A percentile compares a stretch with the other conserved stretches of the same genome.
Evolutionary conservation across 2,797 vertebrate genomes (phyloP).

Genomic region (Microctenopoma steveboyesi): DNA sequence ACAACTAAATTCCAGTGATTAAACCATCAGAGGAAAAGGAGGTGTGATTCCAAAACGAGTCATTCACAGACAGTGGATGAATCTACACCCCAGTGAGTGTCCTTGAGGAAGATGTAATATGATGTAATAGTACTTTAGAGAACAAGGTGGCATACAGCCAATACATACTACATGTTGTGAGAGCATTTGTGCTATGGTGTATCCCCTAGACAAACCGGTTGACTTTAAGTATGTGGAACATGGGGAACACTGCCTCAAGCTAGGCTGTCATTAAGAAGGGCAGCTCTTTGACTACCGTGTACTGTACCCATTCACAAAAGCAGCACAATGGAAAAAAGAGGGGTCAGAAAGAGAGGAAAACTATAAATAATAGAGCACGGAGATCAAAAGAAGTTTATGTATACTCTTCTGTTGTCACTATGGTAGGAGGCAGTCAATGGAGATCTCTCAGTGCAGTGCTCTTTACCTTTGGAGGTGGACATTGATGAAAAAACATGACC

Average conservation of each 20-base stretch:
- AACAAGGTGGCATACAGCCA: slow-evolving; percentile 26
- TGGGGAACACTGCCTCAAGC: background rate
- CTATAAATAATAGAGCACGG: slow-evolving; percentile 22
- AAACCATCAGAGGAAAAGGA: slow-evolving; percentile 2
- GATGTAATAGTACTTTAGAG: slow-evolving; percentile 9
- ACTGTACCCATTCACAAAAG: slow-evolving; percentile 21
- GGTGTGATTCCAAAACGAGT: background rate
- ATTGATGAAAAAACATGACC: slow-evolving; percentile 79
- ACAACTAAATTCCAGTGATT: background rate
- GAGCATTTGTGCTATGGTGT: background rate
- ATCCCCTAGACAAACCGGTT: background rate
- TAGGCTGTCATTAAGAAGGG: background rate
- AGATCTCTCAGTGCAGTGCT: slow-evolving; percentile 51
- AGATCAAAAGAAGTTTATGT: slow-evolving; percentile 18
- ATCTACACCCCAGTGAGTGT: slow-evolving; percentile 2
- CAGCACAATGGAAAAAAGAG: background rate
- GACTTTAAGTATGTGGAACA: background rate
- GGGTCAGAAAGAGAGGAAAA: slow-evolving; percentile 4
- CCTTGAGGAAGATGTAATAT: slow-evolving; percentile 20
- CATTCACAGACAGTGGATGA: background rate
- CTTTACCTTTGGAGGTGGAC: slow-evolving; percentile 71
- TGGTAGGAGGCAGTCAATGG: slow-evolving; percentile 53
- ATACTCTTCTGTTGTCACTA: slow-evolving; percentile 26
- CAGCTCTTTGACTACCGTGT: slow-evolving; percentile 21
- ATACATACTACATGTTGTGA: slow-evolving; percentile 8